These are phyloP conservation scores for Drosophila micromelanica DNA, from an alignment of 1,140 invertebrate species.

Conservation along the genomic window DNA sequence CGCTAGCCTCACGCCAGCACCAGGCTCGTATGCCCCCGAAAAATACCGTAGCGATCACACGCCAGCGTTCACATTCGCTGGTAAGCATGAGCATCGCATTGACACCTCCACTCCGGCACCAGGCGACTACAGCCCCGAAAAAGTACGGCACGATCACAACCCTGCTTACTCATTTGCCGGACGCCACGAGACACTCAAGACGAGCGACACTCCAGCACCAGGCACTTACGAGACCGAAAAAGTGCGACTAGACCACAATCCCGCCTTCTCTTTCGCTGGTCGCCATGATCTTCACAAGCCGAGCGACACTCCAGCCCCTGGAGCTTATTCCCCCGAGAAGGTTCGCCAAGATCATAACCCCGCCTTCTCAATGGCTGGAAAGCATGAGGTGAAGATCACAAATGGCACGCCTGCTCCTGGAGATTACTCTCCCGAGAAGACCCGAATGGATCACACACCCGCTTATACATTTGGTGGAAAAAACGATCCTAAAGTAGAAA, in stretches of 20 bases:
- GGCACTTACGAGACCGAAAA: conserved; percentile 87
- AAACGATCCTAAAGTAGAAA: conserved; percentile 81
- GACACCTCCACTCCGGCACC: conserved; percentile 90
- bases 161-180: conserved; percentile 86
- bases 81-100: conserved; percentile 86
- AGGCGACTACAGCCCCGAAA: conserved; percentile 91
- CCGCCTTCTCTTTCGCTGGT: conserved; percentile 85
- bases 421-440: conserved; percentile 91
- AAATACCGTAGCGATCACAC: conserved; percentile 87
- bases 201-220: conserved; percentile 86
- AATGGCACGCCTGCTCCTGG: conserved; percentile 88
- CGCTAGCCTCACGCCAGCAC: conserved; percentile 86
- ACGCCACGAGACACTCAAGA: conserved; percentile 85
- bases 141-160: conserved; percentile 85
- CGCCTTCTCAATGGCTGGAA: conserved; percentile 87
- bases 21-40: conserved; percentile 87
- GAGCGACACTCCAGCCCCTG: conserved; percentile 87
- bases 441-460: conserved; percentile 86
- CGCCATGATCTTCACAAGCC: conserved; percentile 85
- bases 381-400: conserved; percentile 85
- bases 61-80: conserved; percentile 86
- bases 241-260: conserved; percentile 85
- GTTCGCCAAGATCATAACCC: conserved; percentile 86
- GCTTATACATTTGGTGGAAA: conserved; percentile 86
- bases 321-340: conserved; percentile 87